A percentile compares a stretch with the other conserved stretches of the same genome.
These are phyloP conservation scores for Akabosia matsudoensis DNA, from an alignment of 1,140 invertebrate species.

Conservation along the genomic window DNA sequence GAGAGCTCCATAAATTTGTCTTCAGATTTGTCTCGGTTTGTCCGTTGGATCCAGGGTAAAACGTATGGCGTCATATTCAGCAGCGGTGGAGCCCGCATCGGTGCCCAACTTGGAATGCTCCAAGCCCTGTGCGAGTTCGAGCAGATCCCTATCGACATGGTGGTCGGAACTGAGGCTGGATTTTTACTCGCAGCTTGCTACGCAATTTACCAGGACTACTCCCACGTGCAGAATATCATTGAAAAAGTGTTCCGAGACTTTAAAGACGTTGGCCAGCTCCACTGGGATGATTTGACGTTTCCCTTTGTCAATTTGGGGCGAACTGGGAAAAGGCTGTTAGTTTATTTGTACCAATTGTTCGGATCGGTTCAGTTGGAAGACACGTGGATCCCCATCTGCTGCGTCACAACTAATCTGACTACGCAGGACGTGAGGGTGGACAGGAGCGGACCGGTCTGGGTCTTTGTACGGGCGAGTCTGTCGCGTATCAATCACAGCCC, in stretches of 20 bases:
- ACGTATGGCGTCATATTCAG: conserved; percentile 1
- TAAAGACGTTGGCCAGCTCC: not conserved
- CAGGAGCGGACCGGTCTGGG: not conserved
- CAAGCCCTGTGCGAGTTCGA: not conserved
- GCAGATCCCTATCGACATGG: conserved; percentile 16
- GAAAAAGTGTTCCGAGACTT: conserved; percentile 9
- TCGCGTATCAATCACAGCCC: not conserved
- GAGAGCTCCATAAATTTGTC: not conserved
- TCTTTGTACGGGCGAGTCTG: not conserved
- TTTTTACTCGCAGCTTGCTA: not conserved
- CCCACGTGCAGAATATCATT: not conserved
- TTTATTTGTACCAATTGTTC: not conserved
- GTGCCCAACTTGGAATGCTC: conserved; percentile 7
- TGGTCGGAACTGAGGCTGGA: conserved; percentile 1
- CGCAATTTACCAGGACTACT: conserved; percentile 9
- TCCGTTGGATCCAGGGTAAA: not conserved
- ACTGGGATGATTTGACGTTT: not conserved
- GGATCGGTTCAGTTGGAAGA: not conserved
- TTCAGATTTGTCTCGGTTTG: conserved; percentile 3
- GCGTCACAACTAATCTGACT: conserved; percentile 1
- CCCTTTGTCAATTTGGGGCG: not conserved
- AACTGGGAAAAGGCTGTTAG: not conserved
- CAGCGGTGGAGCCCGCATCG: conserved; percentile 15
- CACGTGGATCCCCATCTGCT: not conserved
- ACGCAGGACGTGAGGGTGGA: not conserved